A percentile compares a stretch with the other conserved stretches of the same genome.
Conservation (phyloP, 2,888 invertebrate species). For the Cerastoderma edule region DNA sequence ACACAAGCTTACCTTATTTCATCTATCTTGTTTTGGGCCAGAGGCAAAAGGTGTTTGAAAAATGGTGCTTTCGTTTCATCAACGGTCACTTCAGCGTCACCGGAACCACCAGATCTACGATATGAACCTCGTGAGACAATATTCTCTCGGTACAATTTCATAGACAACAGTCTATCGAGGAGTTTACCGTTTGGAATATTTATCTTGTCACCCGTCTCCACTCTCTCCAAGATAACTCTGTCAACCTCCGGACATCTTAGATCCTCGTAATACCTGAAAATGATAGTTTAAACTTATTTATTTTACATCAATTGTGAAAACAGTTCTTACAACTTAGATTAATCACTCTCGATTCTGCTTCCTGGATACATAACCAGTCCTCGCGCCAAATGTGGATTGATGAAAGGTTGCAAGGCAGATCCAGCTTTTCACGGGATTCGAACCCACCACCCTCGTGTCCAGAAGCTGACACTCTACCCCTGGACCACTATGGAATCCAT, state of each 20-base stretch:
- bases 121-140: background rate
- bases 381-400: too few species aligned
- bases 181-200: conserved; percentile 82
- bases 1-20: conserved; percentile 72
- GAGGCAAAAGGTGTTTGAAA: conserved; percentile 69
- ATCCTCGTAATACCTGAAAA: conserved; percentile 82
- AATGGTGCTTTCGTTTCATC: conserved; percentile 73
- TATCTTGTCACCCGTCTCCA: conserved; percentile 73
- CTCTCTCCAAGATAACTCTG: conserved; percentile 72
- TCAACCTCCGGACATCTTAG: conserved; percentile 78
- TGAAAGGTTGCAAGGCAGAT: too few species aligned
- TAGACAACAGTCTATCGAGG: conserved; percentile 80
- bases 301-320: background rate
- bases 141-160: conserved; percentile 70
- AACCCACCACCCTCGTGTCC: too few species aligned
- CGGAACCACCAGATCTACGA: background rate
- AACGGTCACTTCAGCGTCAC: background rate
- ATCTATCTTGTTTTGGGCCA: conserved; percentile 75
- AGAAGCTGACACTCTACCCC: too few species aligned
- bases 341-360: too few species aligned
- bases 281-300: background rate
- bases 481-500: too few species aligned
- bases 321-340: background rate
- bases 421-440: too few species aligned
- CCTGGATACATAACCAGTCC: too few species aligned